Evolutionary conservation across 2,888 invertebrate genomes (phyloP).

Genomic region (Holacanthella duospinosa): DNA sequence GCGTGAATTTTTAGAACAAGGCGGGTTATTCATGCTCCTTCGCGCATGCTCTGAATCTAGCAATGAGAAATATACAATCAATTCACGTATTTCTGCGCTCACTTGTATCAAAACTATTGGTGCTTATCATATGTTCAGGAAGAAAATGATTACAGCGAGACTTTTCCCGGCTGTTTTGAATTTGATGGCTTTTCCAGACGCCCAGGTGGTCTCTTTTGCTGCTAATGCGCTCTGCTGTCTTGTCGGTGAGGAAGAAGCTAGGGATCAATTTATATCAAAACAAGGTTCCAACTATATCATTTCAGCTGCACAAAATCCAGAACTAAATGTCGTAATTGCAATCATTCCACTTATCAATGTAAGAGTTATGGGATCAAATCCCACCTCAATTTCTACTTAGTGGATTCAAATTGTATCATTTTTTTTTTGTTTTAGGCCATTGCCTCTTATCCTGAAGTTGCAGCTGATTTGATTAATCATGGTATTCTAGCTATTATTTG

Average conservation of each 20-base stretch:
- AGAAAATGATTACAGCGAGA: conserved; percentile 15
- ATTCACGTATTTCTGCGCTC: conserved; percentile 21
- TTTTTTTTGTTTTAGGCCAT: conserved; percentile 16
- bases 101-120: conserved; percentile 19
- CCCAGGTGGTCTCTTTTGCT: conserved; percentile 17
- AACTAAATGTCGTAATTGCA: conserved; percentile 24
- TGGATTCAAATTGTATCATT: neutral
- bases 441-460: conserved; percentile 21
- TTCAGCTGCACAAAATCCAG: conserved; percentile 20
- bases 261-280: conserved; percentile 18
- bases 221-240: conserved; percentile 23
- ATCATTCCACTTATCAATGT: conserved; percentile 29
- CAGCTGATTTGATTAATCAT: conserved; percentile 21
- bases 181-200: conserved; percentile 15
- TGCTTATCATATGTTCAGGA: conserved; percentile 12
- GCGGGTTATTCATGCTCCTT: conserved; percentile 14
- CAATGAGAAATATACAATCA: conserved; percentile 18
- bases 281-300: conserved; percentile 19
- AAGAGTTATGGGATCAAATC: neutral
- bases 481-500: conserved; percentile 29
- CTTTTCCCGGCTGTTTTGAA: conserved; percentile 15
- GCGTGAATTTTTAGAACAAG: conserved; percentile 20
- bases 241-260: conserved; percentile 20
- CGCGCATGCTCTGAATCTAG: conserved; percentile 17
- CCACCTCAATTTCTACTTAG: neutral